Evolutionary conservation across 37 sponge, comb jelly and placozoan genomes (phyloP).

Genomic region (Ianthella basta): DNA sequence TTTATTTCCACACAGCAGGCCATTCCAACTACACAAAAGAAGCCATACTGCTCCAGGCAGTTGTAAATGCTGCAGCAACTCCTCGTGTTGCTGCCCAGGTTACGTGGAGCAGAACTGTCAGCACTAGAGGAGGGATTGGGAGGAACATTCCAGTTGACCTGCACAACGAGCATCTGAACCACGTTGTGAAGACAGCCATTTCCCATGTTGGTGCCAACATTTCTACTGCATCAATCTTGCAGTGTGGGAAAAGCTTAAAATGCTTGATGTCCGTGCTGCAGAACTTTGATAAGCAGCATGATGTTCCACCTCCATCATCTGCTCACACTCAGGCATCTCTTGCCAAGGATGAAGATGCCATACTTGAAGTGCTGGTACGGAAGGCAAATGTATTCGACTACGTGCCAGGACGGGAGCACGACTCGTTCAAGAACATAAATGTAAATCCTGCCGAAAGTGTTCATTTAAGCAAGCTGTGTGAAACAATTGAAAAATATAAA

Average conservation of each 20-base stretch:
- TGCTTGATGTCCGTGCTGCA: constrained; percentile 13
- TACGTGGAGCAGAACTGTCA: constrained; percentile 43
- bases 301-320: neutral
- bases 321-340: constrained; percentile 3
- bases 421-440: neutral
- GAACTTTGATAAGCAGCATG: constrained; percentile 34
- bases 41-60: constrained; percentile 21
- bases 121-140: constrained; percentile 32
- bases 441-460: neutral
- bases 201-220: constrained; percentile 53
- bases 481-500: neutral
- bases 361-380: neutral
- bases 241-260: constrained; percentile 29
- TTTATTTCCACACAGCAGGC: constrained; percentile 32
- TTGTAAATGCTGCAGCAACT: constrained; percentile 42
- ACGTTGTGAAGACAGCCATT: constrained; percentile 40
- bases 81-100: constrained; percentile 42
- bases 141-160: constrained; percentile 58
- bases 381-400: neutral
- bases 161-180: constrained; percentile 51
- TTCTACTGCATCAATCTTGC: constrained; percentile 36
- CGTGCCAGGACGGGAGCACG: neutral
- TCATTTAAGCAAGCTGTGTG: neutral
- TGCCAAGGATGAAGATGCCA: neutral
- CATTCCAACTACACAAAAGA: constrained; percentile 46